phyloP scores from a whole-genome alignment of 1,140 invertebrate species.

The Calephelis nemesis region DNA sequence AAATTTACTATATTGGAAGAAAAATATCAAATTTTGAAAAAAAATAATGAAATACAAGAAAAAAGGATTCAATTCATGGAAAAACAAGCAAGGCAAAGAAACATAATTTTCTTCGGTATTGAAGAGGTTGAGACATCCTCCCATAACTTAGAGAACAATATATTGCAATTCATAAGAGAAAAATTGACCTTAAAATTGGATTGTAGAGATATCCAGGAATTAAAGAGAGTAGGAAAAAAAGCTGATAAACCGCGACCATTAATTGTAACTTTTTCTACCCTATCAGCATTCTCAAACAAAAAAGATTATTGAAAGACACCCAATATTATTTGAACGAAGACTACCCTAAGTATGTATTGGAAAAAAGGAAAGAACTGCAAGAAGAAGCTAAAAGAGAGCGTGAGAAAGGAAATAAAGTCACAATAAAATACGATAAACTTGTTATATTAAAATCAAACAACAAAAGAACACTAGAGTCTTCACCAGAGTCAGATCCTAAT shows the following conservation, averaged over 20 bases:
- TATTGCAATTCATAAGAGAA: slow-evolving; percentile 18
- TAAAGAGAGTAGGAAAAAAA: slow-evolving; percentile 26
- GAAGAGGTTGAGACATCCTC: slow-evolving; percentile 25
- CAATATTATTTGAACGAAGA: slow-evolving; percentile 28
- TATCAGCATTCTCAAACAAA: slow-evolving; percentile 29
- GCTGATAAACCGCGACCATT: slow-evolving; percentile 18
- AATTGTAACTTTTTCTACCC: slow-evolving; percentile 19
- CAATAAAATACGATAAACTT: too few relatives aligned
- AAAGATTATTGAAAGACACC: slow-evolving; percentile 13
- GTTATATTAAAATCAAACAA: too few relatives aligned
- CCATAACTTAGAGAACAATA: slow-evolving; percentile 19
- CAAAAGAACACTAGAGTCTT: background rate
- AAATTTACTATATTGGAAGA: background rate
- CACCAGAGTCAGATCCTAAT: background rate
- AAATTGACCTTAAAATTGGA: background rate
- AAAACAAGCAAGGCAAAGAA: slow-evolving; percentile 31
- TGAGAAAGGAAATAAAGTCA: too few relatives aligned
- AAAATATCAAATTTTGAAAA: slow-evolving; percentile 28
- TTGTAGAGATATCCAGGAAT: slow-evolving; percentile 1
- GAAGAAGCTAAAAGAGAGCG: too few relatives aligned
- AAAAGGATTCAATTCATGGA: slow-evolving; percentile 28
- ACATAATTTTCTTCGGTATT: slow-evolving; percentile 31
- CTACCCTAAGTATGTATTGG: slow-evolving; percentile 21
- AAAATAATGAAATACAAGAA: slow-evolving; percentile 33
- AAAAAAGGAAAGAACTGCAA: background rate